Evolutionary conservation across 2,888 invertebrate species (phyloP), one percentile per base, ranked within the genome.

Genomic region (Stenoptilia bipunctidactyla): DNA sequence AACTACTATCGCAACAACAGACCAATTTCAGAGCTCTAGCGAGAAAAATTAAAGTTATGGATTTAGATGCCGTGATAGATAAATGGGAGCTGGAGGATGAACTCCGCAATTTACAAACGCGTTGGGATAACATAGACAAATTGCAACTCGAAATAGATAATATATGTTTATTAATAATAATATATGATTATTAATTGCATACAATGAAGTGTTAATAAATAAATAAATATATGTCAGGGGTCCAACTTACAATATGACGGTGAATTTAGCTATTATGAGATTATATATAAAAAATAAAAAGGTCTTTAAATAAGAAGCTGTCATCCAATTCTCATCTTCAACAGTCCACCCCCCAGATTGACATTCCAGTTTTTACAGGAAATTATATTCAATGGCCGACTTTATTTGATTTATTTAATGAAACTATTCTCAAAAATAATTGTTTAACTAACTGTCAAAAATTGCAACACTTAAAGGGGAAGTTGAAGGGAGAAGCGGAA

Each of bases 81-180:
- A 45, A 45, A 34, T 43, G 47, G 47, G 43, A 48, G 13, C 5
- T 45, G 4, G 47, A 48, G 13, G 45, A 45, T 38, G 40, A 44
- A 15, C 27, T 45, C 15, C 38, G 36, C 4, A 36, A 13, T 15
- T 9, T 39, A 2, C 25, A 39, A 15, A n/a, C 33, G 8, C 33
- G 37, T 5, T 42, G 42, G 42, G 30, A 37, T 14, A 27, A 2
- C 4, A 37, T 42, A 15, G 42, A 42, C 27, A 15, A 20, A 3
- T n/a, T 42, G 27, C 39, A 42, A 12, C 15, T 33, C 5, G 5
- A 42, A 34, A 42, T 42, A 6, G 42, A 42, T 14, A 39, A 15
- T 15, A 27, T n/a, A n/a, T n/a, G n/a, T n/a, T n/a, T n/a, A n/a
- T n/a, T n/a, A n/a, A n/a, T n/a, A n/a, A n/a, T n/a, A n/a, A n/a